phyloP scores from a whole-genome alignment of 2,888 invertebrate species.

The Eupithecia subfuscata region DNA sequence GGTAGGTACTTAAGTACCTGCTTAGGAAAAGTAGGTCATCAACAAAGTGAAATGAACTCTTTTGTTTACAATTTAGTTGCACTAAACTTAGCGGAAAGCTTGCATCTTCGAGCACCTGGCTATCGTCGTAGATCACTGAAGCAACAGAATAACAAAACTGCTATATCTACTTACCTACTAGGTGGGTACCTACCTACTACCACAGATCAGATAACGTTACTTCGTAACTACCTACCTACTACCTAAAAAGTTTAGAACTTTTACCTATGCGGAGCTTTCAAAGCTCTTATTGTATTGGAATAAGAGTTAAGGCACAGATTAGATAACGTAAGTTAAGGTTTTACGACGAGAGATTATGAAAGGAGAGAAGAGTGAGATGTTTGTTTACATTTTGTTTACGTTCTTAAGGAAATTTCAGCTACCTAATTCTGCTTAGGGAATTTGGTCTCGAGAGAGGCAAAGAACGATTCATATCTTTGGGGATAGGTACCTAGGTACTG shows the following conservation, averaged over 20 bases:
- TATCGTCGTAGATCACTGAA: conserved; percentile 17
- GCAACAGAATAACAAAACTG: conserved; percentile 37
- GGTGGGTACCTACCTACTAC: too few species aligned
- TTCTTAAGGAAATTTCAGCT: not conserved
- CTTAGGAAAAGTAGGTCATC: not conserved
- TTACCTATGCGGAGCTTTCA: conserved; percentile 34
- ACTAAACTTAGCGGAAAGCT: not conserved
- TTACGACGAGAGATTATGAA: not conserved
- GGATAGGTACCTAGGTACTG: too few species aligned
- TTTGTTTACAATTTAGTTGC: not conserved
- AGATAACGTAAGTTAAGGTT: too few species aligned
- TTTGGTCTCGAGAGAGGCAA: too few species aligned
- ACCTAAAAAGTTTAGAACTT: too few species aligned
- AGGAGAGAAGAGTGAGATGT: not conserved
- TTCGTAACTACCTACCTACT: too few species aligned
- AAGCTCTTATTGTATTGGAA: conserved; percentile 16
- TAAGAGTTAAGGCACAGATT: too few species aligned
- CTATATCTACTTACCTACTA: conserved; percentile 25
- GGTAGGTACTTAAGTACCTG: too few species aligned
- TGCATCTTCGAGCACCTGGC: conserved; percentile 19
- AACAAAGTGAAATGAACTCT: conserved; percentile 9
- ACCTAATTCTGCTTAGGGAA: too few species aligned
- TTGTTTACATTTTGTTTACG: not conserved
- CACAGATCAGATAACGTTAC: too few species aligned
- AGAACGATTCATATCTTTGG: too few species aligned